These are phyloP conservation scores for Porites lutea DNA, from an alignment of 64 coral and sea anemone species.

Conservation along the genomic window DNA sequence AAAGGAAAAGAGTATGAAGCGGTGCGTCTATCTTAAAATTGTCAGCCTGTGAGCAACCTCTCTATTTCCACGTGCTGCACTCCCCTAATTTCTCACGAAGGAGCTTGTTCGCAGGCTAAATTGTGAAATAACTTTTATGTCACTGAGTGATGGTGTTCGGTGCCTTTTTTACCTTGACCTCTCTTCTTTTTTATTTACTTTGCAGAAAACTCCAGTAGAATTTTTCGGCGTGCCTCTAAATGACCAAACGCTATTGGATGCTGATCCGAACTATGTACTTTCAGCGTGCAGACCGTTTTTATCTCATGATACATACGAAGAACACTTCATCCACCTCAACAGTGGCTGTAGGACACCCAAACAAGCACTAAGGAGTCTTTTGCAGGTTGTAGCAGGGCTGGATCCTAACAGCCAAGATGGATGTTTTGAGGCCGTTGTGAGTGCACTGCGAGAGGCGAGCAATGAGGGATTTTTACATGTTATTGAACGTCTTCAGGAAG, in stretches of 20 bases:
- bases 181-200: neutral
- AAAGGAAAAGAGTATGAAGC: too few species aligned
- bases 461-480: neutral
- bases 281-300: neutral
- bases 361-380: neutral
- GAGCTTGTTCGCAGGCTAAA: too few species aligned
- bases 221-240: neutral
- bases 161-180: neutral
- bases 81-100: too few species aligned
- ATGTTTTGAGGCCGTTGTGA: neutral
- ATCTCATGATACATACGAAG: neutral
- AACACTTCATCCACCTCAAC: neutral
- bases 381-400: constrained; percentile 1
- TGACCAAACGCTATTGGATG: neutral
- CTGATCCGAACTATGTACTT: neutral
- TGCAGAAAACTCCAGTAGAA: neutral
- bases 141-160: too few species aligned
- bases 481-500: neutral
- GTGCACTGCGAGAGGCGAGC: neutral
- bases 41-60: too few species aligned
- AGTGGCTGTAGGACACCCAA: too few species aligned
- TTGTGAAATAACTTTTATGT: too few species aligned
- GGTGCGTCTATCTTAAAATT: too few species aligned
- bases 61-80: too few species aligned
- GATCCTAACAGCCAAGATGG: neutral